Evolutionary conservation across 2,113 vertebrate species (phyloP), one percentile per base, ranked within the genome.

Genomic region (Rhinopomastus cyanomelas): DNA sequence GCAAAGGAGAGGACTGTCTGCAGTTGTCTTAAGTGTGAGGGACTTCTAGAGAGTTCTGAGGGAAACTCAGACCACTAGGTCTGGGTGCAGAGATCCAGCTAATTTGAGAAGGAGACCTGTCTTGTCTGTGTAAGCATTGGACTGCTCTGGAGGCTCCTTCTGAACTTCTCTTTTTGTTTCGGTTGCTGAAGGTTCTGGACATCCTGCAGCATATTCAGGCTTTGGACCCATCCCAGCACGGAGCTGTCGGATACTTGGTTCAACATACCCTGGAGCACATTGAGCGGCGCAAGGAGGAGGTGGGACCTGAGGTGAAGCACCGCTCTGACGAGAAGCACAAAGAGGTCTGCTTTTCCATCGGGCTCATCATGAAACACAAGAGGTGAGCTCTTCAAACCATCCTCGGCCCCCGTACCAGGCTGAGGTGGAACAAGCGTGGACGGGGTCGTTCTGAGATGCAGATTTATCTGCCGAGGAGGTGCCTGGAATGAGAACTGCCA

Each of bases 181-280:
- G 77, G 1, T 94, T 97, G 66, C 95, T 96, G 85, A 97, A 99
- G 99, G 99, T 99, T 32, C 97, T 99, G 94, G 99, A 99, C 96
- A 99, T 99, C 94, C 97, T 99, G 76, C 99, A 99, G 97, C 98
- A 99, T 60, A 99, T 99, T 83, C 99, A 99, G 89, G 98, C 98
- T 7, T 89, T 99, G 87, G 99, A 99, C 80, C 99, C 99, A 0
- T 99, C 98, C 6, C 99, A 99, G 96, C 99, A 99, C 0, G 98
- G 98, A 18, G 98, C 99, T 0, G 99, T 99, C 51, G 98, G 99
- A 18, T 99, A 99, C 89, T 95, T 99, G 92, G 98, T 99, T 56
- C 99, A 99, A 75, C 99, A 99, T 80, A 99, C 99, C 0, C 96
- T 99, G 59, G 99, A 99, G 93, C 99, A 99, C 93, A 99, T 99